Conservation (phyloP, 2,797 vertebrate species). For the Falco cherrug region DNA sequence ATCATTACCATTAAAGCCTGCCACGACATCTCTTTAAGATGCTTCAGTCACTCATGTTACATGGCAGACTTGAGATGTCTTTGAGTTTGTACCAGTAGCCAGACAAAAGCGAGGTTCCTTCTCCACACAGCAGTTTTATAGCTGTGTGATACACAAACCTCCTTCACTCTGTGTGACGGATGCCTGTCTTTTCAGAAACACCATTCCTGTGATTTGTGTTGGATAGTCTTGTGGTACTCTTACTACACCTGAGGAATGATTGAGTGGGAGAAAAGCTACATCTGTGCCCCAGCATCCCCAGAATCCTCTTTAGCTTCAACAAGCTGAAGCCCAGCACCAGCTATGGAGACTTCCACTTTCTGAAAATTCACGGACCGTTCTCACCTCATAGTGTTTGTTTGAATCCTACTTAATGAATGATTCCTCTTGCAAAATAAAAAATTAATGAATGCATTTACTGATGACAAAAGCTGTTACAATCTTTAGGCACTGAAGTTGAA, state of each 20-base stretch:
- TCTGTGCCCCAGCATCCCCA: not conserved
- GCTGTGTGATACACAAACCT: not conserved
- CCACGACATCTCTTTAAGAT: not conserved
- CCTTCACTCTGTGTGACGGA: not conserved
- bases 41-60: not conserved
- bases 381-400: not conserved
- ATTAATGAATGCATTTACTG: not conserved
- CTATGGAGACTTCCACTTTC: accelerated
- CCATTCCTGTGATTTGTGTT: not conserved
- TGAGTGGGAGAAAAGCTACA: not conserved
- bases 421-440: slow-evolving; percentile 4
- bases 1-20: not conserved
- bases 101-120: not conserved
- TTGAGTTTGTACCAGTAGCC: not conserved
- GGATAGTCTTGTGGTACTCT: not conserved
- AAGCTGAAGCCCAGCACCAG: not conserved
- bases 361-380: not conserved
- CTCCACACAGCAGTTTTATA: not conserved
- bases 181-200: not conserved
- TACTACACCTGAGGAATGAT: not conserved
- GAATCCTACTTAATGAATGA: not conserved
- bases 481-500: not conserved
- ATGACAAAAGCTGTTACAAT: not conserved
- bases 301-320: not conserved
- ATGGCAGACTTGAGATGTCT: not conserved